These are phyloP conservation scores for Tragelaphus imberbis DNA, from an alignment of 2,113 vertebrate genomes.

Conservation along the genomic window DNA sequence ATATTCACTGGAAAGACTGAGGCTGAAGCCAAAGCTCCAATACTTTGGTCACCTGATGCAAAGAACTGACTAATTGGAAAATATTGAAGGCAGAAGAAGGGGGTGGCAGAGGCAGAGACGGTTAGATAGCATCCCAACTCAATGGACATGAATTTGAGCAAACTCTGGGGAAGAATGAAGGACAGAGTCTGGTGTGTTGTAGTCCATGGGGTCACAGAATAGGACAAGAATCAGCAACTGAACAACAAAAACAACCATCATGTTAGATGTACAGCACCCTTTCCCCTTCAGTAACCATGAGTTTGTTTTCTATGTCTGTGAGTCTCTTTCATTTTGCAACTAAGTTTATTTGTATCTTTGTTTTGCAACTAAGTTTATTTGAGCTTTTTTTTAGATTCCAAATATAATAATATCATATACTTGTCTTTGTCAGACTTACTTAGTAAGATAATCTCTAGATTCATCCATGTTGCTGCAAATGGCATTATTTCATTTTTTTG, in stretches of 20 bases:
- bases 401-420: neutral
- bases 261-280: neutral
- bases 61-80: neutral
- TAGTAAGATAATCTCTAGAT: neutral
- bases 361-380: neutral
- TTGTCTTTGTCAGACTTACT: neutral
- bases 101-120: neutral
- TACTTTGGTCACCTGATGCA: neutral
- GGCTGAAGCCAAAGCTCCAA: neutral
- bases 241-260: neutral
- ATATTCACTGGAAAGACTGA: neutral
- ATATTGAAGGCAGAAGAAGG: neutral
- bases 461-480: neutral
- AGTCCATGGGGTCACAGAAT: neutral
- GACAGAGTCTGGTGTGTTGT: neutral
- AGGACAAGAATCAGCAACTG: neutral
- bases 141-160: neutral
- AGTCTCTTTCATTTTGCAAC: neutral
- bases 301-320: neutral
- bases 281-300: neutral
- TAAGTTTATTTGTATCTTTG: neutral
- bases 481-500: neutral
- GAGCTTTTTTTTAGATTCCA: neutral
- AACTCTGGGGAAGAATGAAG: neutral
- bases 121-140: neutral